Conservation (phyloP, 1,140 invertebrate genomes). For the Drosophila serrata region DNA sequence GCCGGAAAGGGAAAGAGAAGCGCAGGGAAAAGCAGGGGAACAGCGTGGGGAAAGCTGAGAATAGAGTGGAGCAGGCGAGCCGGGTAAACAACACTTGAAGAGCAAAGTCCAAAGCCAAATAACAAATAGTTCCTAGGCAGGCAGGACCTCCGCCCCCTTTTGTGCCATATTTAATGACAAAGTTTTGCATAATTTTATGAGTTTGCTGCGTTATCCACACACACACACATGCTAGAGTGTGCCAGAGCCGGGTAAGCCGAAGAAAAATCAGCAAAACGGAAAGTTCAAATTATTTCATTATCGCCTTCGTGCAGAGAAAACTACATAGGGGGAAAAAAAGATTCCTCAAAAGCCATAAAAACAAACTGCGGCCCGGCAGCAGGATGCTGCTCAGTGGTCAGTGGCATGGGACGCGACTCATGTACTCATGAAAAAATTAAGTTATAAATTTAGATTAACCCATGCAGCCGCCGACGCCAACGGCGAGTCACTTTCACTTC, state of each 20-base stretch:
- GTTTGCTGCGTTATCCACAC: conserved; percentile 63
- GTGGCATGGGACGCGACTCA: conserved; percentile 27
- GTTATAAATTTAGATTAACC: conserved; percentile 82
- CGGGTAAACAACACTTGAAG: conserved; percentile 72
- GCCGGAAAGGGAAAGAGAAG: not conserved
- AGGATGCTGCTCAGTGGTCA: conserved; percentile 12
- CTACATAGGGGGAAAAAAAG: conserved; percentile 21
- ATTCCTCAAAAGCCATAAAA: conserved; percentile 55
- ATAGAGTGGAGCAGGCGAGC: conserved; percentile 7
- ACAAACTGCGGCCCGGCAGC: conserved; percentile 19
- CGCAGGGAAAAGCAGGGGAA: not conserved
- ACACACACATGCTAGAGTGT: not conserved
- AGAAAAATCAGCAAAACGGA: conserved; percentile 65
- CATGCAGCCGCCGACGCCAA: conserved; percentile 57
- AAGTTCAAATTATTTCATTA: conserved; percentile 83
- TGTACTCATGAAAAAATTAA: conserved; percentile 70
- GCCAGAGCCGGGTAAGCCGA: conserved; percentile 34
- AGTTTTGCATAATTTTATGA: conserved; percentile 83
- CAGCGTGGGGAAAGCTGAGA: not conserved
- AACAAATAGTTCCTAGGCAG: conserved; percentile 67
- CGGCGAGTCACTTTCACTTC: conserved; percentile 37
- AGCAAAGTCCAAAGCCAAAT: conserved; percentile 76
- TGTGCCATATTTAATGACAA: conserved; percentile 78
- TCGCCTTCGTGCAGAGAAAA: conserved; percentile 66
- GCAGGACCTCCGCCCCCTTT: conserved; percentile 2